Conservation (phyloP, 2,797 vertebrate genomes). For the Threskiornis aethiopicus region DNA sequence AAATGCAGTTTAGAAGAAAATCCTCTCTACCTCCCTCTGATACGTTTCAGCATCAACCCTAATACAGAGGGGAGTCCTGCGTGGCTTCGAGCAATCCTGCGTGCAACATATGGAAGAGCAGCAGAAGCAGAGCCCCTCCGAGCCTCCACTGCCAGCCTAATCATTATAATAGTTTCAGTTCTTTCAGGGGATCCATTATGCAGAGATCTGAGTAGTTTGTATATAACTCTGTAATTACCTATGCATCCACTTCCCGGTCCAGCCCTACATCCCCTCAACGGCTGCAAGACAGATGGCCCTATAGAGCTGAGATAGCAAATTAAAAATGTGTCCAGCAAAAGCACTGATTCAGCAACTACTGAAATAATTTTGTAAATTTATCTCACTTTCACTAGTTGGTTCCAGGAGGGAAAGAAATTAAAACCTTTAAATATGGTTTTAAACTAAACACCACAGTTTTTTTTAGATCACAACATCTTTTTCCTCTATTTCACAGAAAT, state of each 20-base stretch:
- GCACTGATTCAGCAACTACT: conserved; percentile 27
- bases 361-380: conserved; percentile 23
- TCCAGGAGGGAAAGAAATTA: neutral
- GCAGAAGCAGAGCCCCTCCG: conserved; percentile 3
- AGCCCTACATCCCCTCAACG: neutral
- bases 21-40: conserved; percentile 22
- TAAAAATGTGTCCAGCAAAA: conserved; percentile 36
- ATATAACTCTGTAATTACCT: conserved; percentile 46
- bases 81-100: conserved; percentile 19
- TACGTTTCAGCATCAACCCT: conserved; percentile 16
- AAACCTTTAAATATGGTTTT: neutral
- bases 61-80: neutral
- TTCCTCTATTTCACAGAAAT: neutral
- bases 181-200: conserved; percentile 55
- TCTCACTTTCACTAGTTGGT: neutral
- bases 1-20: conserved; percentile 42
- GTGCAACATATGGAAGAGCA: conserved; percentile 30
- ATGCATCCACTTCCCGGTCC: conserved; percentile 14
- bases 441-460: neutral
- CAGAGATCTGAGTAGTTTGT: conserved; percentile 21
- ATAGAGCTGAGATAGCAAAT: conserved; percentile 28
- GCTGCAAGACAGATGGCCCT: conserved; percentile 52
- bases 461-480: neutral
- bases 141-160: conserved; percentile 24
- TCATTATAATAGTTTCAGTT: conserved; percentile 25